These are phyloP conservation scores for Aethina tumida DNA, from an alignment of 1,140 invertebrate species.

Conservation along the genomic window DNA sequence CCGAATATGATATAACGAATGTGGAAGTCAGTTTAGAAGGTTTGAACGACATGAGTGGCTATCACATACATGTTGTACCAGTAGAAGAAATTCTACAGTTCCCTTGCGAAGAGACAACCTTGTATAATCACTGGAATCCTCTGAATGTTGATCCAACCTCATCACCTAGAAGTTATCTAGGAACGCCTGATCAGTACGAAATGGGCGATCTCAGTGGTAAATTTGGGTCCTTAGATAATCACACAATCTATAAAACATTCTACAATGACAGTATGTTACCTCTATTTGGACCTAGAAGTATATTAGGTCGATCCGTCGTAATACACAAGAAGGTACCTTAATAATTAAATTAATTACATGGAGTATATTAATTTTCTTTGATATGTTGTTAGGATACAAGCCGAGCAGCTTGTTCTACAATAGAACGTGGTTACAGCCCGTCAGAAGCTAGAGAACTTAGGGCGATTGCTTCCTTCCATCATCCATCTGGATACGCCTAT, in stretches of 20 bases:
- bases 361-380: conserved; percentile 2
- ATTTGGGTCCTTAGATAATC: conserved; percentile 62
- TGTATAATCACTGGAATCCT: conserved; percentile 80
- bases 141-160: conserved; percentile 51
- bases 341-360: conserved; percentile 5
- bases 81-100: conserved; percentile 74
- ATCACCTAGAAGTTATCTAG: conserved; percentile 40
- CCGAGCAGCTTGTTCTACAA: conserved; percentile 74
- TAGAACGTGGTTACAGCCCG: conserved; percentile 78
- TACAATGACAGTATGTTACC: conserved; percentile 80
- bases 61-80: conserved; percentile 78
- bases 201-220: conserved; percentile 87
- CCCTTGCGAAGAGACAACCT: conserved; percentile 71
- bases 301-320: conserved; percentile 81
- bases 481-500: conserved; percentile 73
- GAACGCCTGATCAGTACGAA: conserved; percentile 78
- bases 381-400: conserved; percentile 17
- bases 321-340: conserved; percentile 59
- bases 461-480: conserved; percentile 85
- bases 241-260: conserved; percentile 43
- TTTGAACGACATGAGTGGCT: conserved; percentile 56
- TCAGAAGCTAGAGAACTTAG: conserved; percentile 74
- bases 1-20: conserved; percentile 72
- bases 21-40: conserved; percentile 69
- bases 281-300: conserved; percentile 71